Evolutionary conservation across 2,113 vertebrate genomes (phyloP).

Genomic region (Leucoraja erinaceus): DNA sequence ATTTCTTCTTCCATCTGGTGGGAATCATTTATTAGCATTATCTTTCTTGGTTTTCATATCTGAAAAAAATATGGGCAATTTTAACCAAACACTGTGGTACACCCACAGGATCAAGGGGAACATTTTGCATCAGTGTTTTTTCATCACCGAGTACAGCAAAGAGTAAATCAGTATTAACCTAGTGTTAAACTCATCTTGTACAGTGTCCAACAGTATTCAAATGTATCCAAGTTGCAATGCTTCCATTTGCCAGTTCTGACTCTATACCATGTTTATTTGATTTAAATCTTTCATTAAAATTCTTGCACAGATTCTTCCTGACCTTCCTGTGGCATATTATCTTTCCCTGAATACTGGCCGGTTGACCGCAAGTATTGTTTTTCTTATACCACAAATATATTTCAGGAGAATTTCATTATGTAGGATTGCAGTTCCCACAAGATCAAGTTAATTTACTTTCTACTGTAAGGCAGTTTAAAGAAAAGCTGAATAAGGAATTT

Average conservation of each 20-base stretch:
- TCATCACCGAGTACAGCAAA: too few relatives aligned
- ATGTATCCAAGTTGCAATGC: background rate
- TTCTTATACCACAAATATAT: background rate
- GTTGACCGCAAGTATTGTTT: background rate
- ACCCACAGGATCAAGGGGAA: too few relatives aligned
- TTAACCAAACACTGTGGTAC: too few relatives aligned
- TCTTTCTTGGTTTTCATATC: background rate
- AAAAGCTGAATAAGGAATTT: background rate
- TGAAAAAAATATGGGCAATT: background rate
- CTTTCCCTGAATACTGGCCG: background rate
- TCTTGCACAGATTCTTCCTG: background rate
- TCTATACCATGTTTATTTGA: background rate
- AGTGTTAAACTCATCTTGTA: too few relatives aligned
- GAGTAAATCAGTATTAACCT: too few relatives aligned
- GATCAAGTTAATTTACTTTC: background rate
- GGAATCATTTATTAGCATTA: background rate
- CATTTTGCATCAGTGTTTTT: too few relatives aligned
- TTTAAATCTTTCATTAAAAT: background rate
- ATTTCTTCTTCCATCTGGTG: background rate
- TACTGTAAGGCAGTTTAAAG: background rate
- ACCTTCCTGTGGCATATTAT: too few relatives aligned
- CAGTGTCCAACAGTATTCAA: too few relatives aligned
- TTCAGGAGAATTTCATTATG: background rate
- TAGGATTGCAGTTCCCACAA: background rate
- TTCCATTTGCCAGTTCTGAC: too few relatives aligned